A percentile compares a stretch with the other conserved stretches of the same genome.
Conservation (phyloP, 35 echinoderm and acorn worm genomes). For the Holothuria glaberrima region DNA sequence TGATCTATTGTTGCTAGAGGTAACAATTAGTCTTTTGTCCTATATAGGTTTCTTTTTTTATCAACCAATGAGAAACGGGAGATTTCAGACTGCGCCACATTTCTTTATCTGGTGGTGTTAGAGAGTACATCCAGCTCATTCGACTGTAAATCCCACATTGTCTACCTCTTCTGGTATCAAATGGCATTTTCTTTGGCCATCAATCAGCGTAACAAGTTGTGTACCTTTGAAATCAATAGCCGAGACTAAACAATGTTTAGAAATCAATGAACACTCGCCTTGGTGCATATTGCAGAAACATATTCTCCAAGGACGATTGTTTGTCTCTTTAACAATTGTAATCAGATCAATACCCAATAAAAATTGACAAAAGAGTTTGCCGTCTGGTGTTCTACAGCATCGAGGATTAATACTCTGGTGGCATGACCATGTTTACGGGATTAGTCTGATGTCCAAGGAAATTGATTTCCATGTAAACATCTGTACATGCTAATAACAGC, state of each 20-base stretch:
- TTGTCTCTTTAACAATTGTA: neutral
- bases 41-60: no score
- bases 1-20: slow-evolving; percentile 13
- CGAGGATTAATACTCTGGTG: no score
- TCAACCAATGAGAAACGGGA: no score
- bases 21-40: neutral
- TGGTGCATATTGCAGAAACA: slow-evolving; percentile 11
- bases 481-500: no score
- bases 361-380: no score
- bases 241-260: slow-evolving; percentile 7
- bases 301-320: neutral
- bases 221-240: neutral
- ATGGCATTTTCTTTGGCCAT: neutral
- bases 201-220: slow-evolving; percentile 10
- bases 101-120: slow-evolving; percentile 26
- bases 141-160: neutral
- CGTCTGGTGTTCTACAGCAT: no score
- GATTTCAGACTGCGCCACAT: no score
- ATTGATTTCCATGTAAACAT: no score
- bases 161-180: neutral
- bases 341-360: slow-evolving; percentile 29
- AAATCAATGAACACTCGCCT: neutral
- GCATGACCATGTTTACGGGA: no score
- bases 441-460: no score
- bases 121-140: neutral